Evolutionary conservation across 2,113 vertebrate species (phyloP).

Genomic region (Passer montanus): DNA sequence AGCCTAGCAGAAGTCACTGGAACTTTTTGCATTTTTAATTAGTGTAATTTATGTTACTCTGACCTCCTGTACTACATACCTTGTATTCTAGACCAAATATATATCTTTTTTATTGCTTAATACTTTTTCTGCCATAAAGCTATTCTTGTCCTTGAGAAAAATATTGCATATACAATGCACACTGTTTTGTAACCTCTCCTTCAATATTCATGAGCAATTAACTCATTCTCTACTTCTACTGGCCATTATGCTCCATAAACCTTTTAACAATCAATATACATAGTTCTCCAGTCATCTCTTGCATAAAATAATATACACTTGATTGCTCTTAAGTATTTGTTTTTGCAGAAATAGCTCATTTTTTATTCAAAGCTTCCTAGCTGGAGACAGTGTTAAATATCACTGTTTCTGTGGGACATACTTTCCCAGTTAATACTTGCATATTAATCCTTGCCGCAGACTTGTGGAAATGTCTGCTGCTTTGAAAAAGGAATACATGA

Average conservation of each 20-base stretch:
- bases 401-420: neutral
- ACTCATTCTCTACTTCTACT: neutral
- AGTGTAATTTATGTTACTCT: neutral
- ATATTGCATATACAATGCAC: neutral
- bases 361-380: constrained; percentile 31
- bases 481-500: neutral
- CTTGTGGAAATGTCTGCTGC: neutral
- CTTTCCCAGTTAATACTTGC: neutral
- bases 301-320: constrained; percentile 3
- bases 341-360: constrained; percentile 29
- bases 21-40: neutral
- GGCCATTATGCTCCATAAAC: neutral
- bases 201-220: constrained; percentile 8
- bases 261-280: constrained; percentile 46
- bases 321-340: constrained; percentile 23
- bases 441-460: neutral
- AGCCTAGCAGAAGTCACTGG: neutral
- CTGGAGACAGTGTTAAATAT: neutral
- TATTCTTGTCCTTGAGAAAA: neutral
- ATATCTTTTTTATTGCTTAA: neutral
- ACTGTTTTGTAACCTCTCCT: neutral
- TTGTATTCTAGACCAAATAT: neutral
- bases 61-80: neutral
- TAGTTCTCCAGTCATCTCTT: neutral
- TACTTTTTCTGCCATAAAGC: neutral